Percentiles rank a stretch among this genome's conserved stretches.
These are phyloP conservation scores for Caenorhabditis brenneri DNA, from an alignment of 1,140 invertebrate species.

Conservation along the genomic window DNA sequence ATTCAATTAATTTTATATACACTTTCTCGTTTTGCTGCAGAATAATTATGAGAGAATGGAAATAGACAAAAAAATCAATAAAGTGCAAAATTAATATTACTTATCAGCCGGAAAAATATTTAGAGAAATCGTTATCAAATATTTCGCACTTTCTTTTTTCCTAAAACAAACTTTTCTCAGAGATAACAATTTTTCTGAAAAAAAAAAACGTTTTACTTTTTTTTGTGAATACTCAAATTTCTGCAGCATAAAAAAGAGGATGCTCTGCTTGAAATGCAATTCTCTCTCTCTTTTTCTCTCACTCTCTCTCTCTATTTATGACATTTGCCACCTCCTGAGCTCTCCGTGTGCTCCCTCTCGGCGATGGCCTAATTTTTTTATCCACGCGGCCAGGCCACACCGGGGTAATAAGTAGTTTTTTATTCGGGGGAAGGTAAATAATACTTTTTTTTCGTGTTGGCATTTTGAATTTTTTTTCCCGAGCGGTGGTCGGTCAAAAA, in stretches of 20 bases:
- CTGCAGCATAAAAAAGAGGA: background rate
- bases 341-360: background rate
- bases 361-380: background rate
- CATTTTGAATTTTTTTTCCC: too few relatives aligned
- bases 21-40: background rate
- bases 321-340: constrained; percentile 21
- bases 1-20: too few relatives aligned
- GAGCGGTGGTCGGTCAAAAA: too few relatives aligned
- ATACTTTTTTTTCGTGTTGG: too few relatives aligned
- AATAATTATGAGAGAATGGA: too few relatives aligned
- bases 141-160: background rate
- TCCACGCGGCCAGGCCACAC: background rate
- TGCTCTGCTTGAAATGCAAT: background rate
- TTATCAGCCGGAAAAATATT: background rate
- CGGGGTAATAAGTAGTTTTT: too few relatives aligned
- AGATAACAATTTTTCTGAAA: background rate
- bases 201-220: background rate
- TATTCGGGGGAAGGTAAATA: too few relatives aligned
- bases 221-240: background rate
- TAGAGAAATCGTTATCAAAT: background rate
- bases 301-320: constrained; percentile 12
- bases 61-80: too few relatives aligned
- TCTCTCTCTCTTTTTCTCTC: background rate
- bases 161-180: background rate
- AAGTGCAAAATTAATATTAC: too few relatives aligned